A percentile compares a stretch with the other conserved stretches of the same genome.
Evolutionary conservation across 37 sponge, comb jelly and placozoan genomes (phyloP).

Genomic region (Theonella swinhoei): DNA sequence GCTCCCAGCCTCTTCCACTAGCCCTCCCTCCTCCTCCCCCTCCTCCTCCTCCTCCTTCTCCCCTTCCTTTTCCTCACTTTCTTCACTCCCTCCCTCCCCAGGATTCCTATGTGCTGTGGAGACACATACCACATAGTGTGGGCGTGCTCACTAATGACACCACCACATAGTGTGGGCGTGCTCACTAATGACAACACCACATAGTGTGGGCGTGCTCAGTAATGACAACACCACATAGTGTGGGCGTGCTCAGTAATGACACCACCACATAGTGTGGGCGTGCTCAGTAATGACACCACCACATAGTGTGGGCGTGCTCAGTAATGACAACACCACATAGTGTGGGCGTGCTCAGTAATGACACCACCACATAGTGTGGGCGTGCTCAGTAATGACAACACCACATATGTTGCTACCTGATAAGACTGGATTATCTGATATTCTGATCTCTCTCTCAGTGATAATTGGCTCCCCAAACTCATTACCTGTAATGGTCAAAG

Average conservation of each 20-base stretch:
- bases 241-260: not conserved
- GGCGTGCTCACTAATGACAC: not conserved
- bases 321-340: not conserved
- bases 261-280: not conserved
- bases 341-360: not conserved
- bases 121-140: not conserved
- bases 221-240: not conserved
- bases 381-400: not conserved
- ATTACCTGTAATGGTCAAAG: slow-evolving; percentile 44
- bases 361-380: not conserved
- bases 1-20: slow-evolving; percentile 52
- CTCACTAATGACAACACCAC: not conserved
- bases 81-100: not conserved
- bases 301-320: not conserved
- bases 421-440: slow-evolving; percentile 54
- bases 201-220: not conserved
- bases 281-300: not conserved
- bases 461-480: slow-evolving; percentile 87
- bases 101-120: not conserved
- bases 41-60: not conserved
- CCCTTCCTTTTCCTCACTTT: slow-evolving; percentile 9
- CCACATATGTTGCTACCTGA: too few relatives aligned
- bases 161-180: not conserved
- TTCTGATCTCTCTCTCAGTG: slow-evolving; percentile 79
- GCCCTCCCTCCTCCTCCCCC: slow-evolving; percentile 30